Evolutionary conservation across 2,888 invertebrate genomes (phyloP).

Genomic region (Andrena fulva): DNA sequence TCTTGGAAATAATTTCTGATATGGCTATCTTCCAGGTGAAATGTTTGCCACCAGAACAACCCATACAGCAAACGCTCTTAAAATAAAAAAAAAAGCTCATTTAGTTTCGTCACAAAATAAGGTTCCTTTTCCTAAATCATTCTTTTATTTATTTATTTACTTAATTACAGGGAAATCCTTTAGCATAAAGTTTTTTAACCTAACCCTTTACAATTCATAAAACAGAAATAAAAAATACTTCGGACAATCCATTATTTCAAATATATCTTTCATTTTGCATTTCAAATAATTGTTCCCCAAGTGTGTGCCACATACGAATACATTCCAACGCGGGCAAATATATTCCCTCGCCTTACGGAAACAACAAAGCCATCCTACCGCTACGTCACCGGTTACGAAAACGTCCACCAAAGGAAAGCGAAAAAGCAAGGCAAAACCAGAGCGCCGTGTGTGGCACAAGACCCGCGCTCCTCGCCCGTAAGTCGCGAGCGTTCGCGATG

Average conservation of each 20-base stretch:
- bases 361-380: not conserved
- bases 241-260: too few species aligned
- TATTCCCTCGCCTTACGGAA: too few species aligned
- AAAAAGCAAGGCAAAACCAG: not conserved
- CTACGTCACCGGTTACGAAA: not conserved
- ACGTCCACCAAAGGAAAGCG: not conserved
- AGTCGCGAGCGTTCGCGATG: conserved; percentile 17
- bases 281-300: too few species aligned
- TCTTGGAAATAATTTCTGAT: not conserved
- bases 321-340: too few species aligned
- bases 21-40: not conserved
- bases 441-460: not conserved
- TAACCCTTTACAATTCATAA: too few species aligned
- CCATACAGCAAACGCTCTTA: not conserved
- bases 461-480: conserved; percentile 3
- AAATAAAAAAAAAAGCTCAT: not conserved
- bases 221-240: too few species aligned
- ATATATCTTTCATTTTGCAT: too few species aligned
- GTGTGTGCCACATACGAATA: too few species aligned
- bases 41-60: not conserved
- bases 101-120: not conserved
- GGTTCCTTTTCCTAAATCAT: too few species aligned
- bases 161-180: too few species aligned
- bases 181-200: too few species aligned
- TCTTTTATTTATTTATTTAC: too few species aligned